Percentiles rank a stretch among this genome's conserved stretches.
Evolutionary conservation across 2,888 invertebrate species (phyloP).

Genomic region (Halocaridina rubra): DNA sequence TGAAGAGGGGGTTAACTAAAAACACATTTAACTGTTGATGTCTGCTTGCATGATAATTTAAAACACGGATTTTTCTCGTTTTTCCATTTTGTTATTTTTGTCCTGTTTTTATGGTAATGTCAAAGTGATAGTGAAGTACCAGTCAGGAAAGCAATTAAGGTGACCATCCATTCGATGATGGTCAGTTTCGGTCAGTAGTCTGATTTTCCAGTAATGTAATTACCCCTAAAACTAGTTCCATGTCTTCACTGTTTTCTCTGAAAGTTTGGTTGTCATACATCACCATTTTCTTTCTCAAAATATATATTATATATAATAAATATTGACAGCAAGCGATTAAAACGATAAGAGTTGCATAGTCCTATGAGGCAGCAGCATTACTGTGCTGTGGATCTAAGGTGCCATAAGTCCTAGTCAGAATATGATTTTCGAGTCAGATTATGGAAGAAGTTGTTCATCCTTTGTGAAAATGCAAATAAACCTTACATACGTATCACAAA

Average conservation of each 20-base stretch:
- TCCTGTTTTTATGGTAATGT: too few species aligned
- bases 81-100: too few species aligned
- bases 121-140: too few species aligned
- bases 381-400: slow-evolving; percentile 43
- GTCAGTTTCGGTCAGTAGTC: too few species aligned
- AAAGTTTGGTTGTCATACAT: too few species aligned
- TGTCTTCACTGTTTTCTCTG: neutral
- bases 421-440: slow-evolving; percentile 27
- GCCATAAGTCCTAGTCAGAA: slow-evolving; percentile 57
- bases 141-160: too few species aligned
- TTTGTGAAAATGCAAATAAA: too few species aligned
- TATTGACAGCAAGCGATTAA: neutral
- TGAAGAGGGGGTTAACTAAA: neutral
- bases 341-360: neutral
- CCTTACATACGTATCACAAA: too few species aligned
- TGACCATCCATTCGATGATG: too few species aligned
- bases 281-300: neutral
- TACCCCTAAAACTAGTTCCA: neutral
- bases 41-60: neutral
- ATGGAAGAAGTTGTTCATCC: too few species aligned
- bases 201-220: neutral
- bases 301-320: neutral
- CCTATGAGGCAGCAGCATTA: neutral
- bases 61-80: too few species aligned
- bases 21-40: neutral